Evolutionary conservation across 37 sponge, comb jelly and placozoan genomes (phyloP).

Genomic region (Chondrilla cf. caribensis): DNA sequence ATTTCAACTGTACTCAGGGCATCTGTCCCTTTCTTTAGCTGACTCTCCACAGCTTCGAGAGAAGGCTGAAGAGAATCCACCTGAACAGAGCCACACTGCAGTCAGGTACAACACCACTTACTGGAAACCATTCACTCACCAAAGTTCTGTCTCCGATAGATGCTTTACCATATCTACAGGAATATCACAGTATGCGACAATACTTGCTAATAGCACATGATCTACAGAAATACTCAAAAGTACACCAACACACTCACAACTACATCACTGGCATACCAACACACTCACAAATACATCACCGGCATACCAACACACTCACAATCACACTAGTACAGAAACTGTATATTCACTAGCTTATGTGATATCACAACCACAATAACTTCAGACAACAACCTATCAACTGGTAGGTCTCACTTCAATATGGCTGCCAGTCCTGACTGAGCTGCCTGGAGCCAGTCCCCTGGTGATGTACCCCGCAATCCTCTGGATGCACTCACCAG

Average conservation of each 20-base stretch:
- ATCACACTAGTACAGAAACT: no score
- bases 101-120: not conserved
- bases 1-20: not conserved
- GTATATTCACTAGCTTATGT: no score
- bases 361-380: no score
- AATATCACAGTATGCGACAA: not conserved
- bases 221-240: not conserved
- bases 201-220: no score
- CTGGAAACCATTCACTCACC: constrained; percentile 29
- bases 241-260: constrained; percentile 14
- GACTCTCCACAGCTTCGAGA: constrained; percentile 18
- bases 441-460: constrained; percentile 51
- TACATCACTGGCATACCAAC: not conserved
- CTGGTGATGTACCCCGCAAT: constrained; percentile 23
- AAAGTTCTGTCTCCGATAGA: constrained; percentile 74
- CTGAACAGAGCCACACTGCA: not conserved
- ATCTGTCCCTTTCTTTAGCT: not conserved
- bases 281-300: constrained; percentile 2
- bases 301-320: no score
- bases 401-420: constrained; percentile 47
- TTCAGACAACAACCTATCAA: no score
- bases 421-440: constrained; percentile 52
- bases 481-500: constrained; percentile 29
- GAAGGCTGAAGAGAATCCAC: constrained; percentile 54
- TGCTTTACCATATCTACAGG: constrained; percentile 75